Base-by-base conservation (phyloP, 1,140 invertebrate species). In the Acromyrmex echinatior region DNA sequence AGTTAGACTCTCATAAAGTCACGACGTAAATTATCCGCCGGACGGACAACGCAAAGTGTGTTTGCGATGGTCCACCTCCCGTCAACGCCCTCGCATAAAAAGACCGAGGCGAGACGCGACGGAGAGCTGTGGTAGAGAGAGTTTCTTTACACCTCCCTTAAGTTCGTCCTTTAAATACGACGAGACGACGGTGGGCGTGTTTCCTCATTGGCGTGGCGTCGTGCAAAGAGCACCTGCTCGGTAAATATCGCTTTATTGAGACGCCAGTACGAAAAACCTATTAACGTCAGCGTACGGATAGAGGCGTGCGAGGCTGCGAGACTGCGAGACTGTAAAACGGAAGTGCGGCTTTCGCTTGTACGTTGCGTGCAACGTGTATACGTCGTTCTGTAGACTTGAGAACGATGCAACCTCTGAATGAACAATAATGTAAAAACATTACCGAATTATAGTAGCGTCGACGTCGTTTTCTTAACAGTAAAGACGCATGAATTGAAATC, bases 1-100 rank as follows among this genome's bases (percentile, higher is more conserved):
- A 92, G 94, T 94, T 94, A 94, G 92, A 92, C 93, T 92, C 92
- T 90, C 94, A 88, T 94, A 94, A 94, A 94, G 87, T 87, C 89
- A 90, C 90, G 92, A 92, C 92, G 92, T 94, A 95, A 94, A 94
- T 95, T 94, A 94, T 91, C 73, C 74, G 58, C 45, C 45, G 79
- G 76, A 88, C 86, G 77, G 77, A 79, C 81, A 81, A 70, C 39
- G 56, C 76, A 86, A 87, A 92, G 92, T 93, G 93, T 95, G 94
- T 95, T 94, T 94, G 94, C 94, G 88, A 93, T 95, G 93, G 92
- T 93, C 94, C 94, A 94, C 94, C 94, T 95, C 94, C 94, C 94
- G 92, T 95, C 94, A 93, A 94, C 95, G 94, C 94, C 94, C 94
- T 94, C 92, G 81, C 76, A 63, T 77, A 68, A 86, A 86, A 79